Evolutionary conservation across 2,888 invertebrate species (phyloP).

Genomic region (Cheilosia urbana): DNA sequence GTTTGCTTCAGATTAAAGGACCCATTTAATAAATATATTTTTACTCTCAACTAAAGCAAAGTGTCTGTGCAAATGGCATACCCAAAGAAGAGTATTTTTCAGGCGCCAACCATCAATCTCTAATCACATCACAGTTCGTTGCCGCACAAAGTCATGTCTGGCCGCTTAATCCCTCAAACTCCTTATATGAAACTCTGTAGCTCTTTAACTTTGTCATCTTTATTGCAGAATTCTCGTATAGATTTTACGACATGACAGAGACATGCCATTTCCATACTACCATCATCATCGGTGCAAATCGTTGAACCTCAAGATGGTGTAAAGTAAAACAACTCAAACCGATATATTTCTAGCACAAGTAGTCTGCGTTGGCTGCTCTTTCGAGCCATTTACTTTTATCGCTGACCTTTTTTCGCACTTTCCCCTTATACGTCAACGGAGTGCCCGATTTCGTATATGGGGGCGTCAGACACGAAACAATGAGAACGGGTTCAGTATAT

Average conservation of each 20-base stretch:
- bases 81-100: no score
- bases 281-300: constrained; percentile 3
- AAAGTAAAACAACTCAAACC: not conserved
- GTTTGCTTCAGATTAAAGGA: no score
- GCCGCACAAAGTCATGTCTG: no score
- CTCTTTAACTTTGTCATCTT: no score
- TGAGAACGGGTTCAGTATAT: constrained; percentile 9
- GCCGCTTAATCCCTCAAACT: no score
- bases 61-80: no score
- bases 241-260: not conserved
- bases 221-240: not conserved
- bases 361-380: not conserved
- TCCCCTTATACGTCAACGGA: not conserved
- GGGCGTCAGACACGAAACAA: not conserved
- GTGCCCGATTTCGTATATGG: no score
- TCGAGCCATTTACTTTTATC: constrained; percentile 19
- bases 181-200: no score
- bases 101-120: no score
- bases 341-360: not conserved
- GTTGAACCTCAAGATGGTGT: not conserved
- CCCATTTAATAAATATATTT: no score
- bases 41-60: no score
- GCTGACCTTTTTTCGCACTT: constrained; percentile 22
- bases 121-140: no score
- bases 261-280: not conserved